phyloP scores from a whole-genome alignment of 2,113 vertebrate genomes.

The Gavia stellata region DNA sequence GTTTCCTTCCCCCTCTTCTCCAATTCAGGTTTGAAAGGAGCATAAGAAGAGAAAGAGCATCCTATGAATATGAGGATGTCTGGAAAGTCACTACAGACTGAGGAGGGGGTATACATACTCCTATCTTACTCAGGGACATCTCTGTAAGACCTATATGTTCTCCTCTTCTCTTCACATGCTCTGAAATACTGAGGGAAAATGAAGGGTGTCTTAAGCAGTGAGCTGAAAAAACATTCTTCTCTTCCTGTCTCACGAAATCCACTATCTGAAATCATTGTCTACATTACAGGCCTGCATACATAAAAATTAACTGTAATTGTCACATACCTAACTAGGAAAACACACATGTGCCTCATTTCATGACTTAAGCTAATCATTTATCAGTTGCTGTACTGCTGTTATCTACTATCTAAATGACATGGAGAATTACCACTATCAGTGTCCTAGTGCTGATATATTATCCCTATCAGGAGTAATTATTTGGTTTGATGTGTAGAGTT shows the following conservation, averaged over 20 bases:
- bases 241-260: not conserved
- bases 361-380: not conserved
- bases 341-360: not conserved
- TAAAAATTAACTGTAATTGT: slow-evolving; percentile 3
- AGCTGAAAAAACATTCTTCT: not conserved
- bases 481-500: slow-evolving; percentile 28
- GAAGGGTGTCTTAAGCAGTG: not conserved
- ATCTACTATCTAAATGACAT: slow-evolving; percentile 38
- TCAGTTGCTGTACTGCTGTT: not conserved
- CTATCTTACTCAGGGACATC: not conserved
- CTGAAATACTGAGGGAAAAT: not conserved
- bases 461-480: slow-evolving; percentile 40
- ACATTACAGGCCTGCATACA: not conserved
- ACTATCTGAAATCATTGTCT: not conserved
- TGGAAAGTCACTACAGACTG: not conserved
- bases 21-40: not conserved
- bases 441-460: slow-evolving; percentile 35
- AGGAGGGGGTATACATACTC: not conserved
- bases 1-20: not conserved
- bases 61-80: not conserved
- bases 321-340: not conserved
- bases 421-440: slow-evolving; percentile 43
- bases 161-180: not conserved
- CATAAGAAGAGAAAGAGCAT: not conserved
- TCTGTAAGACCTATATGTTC: not conserved